phyloP scores from a whole-genome alignment of 2,113 vertebrate species.

The Ciconia maguari region DNA sequence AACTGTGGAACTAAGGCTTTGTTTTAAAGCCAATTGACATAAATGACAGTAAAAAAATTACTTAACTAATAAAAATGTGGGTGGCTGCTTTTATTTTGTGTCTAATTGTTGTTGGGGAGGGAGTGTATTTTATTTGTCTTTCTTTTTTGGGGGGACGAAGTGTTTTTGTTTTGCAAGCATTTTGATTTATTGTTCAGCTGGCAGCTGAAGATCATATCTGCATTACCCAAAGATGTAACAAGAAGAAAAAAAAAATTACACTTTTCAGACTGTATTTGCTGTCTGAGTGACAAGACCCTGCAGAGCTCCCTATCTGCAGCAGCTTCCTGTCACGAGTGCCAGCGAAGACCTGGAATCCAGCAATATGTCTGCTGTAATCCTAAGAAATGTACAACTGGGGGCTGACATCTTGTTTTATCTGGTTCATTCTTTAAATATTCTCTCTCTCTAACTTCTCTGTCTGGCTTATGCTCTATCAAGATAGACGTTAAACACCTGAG shows the following conservation, averaged over 20 bases:
- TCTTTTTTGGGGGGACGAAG: fast-evolving
- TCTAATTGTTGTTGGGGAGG: background rate
- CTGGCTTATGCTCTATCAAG: background rate
- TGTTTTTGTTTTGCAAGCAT: background rate
- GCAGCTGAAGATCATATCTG: background rate
- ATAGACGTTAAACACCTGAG: background rate
- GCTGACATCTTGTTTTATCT: constrained; percentile 37
- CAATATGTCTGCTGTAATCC: constrained; percentile 4
- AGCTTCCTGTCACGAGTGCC: background rate
- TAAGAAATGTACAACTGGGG: background rate
- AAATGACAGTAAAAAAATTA: background rate
- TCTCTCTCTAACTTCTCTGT: background rate
- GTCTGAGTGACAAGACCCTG: constrained; percentile 3
- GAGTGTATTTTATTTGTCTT: background rate
- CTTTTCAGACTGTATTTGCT: background rate
- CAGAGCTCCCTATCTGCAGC: constrained; percentile 4
- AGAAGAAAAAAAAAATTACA: background rate
- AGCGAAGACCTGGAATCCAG: background rate
- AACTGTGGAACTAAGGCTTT: background rate
- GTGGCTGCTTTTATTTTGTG: background rate
- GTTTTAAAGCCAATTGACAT: background rate
- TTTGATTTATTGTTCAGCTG: background rate
- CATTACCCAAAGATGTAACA: background rate
- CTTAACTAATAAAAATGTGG: background rate
- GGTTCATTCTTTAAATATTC: constrained; percentile 11